Evolutionary conservation across 2,797 vertebrate genomes (phyloP).

Genomic region (Thalassophryne amazonica): DNA sequence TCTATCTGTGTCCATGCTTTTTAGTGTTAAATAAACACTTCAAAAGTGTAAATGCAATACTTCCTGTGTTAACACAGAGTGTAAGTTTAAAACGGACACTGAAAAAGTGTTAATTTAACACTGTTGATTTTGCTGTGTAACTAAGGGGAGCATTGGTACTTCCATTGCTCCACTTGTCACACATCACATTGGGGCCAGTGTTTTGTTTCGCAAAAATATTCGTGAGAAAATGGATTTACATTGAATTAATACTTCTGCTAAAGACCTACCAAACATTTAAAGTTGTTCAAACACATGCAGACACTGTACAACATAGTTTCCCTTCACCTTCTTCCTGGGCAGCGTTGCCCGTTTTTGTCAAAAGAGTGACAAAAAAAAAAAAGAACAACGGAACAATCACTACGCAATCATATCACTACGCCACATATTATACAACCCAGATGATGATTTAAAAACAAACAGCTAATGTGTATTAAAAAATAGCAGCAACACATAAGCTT

Average conservation of each 20-base stretch:
- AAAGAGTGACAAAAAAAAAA: slow-evolving; percentile 37
- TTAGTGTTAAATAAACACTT: too few relatives aligned
- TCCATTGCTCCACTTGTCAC: slow-evolving; percentile 5
- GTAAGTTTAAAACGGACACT: too few relatives aligned
- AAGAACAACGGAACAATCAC: slow-evolving; percentile 31
- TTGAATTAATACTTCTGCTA: slow-evolving; percentile 67
- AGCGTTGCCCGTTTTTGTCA: slow-evolving; percentile 24
- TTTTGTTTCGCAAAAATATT: slow-evolving; percentile 46
- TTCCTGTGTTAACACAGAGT: too few relatives aligned
- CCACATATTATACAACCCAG: slow-evolving; percentile 50
- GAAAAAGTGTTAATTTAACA: too few relatives aligned
- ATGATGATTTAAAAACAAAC: slow-evolving; percentile 51
- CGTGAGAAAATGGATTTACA: slow-evolving; percentile 62
- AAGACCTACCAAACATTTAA: slow-evolving; percentile 73
- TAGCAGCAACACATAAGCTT: slow-evolving; percentile 82
- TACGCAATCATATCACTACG: slow-evolving; percentile 37
- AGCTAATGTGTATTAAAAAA: slow-evolving; percentile 48
- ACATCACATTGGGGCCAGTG: slow-evolving; percentile 10
- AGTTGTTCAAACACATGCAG: slow-evolving; percentile 74
- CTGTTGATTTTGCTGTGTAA: too few relatives aligned
- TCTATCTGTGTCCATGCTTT: too few relatives aligned
- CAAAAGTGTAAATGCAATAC: too few relatives aligned
- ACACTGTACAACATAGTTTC: slow-evolving; percentile 50
- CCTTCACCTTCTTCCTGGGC: slow-evolving; percentile 29
- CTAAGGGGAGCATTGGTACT: slow-evolving; percentile 1